These are phyloP conservation scores for Hemibagrus wyckioides DNA, from an alignment of 2,113 vertebrate species.

Conservation along the genomic window DNA sequence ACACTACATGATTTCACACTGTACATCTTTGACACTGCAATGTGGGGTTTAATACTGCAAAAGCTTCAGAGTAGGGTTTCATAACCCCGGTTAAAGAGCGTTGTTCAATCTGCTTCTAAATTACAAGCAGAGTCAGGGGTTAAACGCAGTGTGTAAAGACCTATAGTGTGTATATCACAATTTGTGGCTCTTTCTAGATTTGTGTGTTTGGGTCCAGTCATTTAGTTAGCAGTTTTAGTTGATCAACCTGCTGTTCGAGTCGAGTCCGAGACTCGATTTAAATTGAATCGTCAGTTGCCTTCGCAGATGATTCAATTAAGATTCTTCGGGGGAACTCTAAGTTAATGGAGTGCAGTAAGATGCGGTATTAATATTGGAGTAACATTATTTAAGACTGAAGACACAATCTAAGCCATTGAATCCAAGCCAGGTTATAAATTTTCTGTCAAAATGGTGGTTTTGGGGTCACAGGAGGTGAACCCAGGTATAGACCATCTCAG, in stretches of 20 bases:
- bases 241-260: not conserved
- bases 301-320: conserved; percentile 2
- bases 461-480: not conserved
- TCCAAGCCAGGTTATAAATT: not conserved
- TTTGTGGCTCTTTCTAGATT: not conserved
- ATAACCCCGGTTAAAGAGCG: too few species aligned
- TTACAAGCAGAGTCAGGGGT: too few species aligned
- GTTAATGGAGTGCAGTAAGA: not conserved
- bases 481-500: not conserved
- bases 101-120: too few species aligned
- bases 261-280: not conserved
- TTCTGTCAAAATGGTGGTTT: not conserved
- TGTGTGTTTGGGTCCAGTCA: not conserved
- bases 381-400: not conserved
- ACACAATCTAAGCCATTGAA: not conserved
- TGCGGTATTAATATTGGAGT: not conserved
- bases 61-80: too few species aligned
- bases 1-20: too few species aligned
- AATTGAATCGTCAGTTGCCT: not conserved
- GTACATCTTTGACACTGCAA: too few species aligned
- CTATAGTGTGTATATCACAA: not conserved
- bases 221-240: not conserved
- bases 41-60: too few species aligned
- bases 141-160: too few species aligned
- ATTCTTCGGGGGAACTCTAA: not conserved